phyloP scores from a whole-genome alignment of 2,797 vertebrate genomes.

The Pipistrellus kuhlii region DNA sequence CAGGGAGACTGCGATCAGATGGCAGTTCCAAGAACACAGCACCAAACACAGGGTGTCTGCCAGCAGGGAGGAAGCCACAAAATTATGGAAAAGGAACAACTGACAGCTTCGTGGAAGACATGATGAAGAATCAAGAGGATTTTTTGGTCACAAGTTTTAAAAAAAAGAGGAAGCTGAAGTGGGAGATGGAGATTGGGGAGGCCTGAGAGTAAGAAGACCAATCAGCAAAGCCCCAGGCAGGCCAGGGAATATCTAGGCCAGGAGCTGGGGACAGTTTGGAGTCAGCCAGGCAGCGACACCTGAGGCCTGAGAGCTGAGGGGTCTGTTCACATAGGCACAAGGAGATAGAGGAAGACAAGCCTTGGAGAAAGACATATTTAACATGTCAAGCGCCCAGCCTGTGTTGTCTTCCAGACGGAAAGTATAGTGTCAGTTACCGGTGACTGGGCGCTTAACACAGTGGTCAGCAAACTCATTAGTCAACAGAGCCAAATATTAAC shows the following conservation, averaged over 20 bases:
- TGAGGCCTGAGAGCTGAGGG: not conserved
- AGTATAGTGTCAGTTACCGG: no score
- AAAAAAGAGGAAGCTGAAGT: conserved; percentile 54
- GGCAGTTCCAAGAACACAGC: not conserved
- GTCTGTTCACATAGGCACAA: not conserved
- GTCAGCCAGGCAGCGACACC: not conserved
- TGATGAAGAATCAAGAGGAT: conserved; percentile 39
- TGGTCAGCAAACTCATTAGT: no score
- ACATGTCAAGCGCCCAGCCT: not conserved
- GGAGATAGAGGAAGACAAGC: not conserved
- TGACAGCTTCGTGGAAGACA: not conserved
- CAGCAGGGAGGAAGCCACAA: conserved; percentile 46
- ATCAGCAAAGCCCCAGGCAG: not conserved
- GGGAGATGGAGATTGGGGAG: not conserved
- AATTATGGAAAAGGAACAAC: conserved; percentile 42
- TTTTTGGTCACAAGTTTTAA: conserved; percentile 20
- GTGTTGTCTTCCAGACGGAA: no score
- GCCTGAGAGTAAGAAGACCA: not conserved
- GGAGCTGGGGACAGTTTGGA: not conserved
- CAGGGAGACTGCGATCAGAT: not conserved
- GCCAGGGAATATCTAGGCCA: not conserved
- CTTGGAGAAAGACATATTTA: not conserved
- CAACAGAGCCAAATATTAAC: no score
- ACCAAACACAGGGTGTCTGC: not conserved
- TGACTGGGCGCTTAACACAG: no score